Conservation (phyloP, 2,888 invertebrate species). For the Perizoma flavofasciatum region DNA sequence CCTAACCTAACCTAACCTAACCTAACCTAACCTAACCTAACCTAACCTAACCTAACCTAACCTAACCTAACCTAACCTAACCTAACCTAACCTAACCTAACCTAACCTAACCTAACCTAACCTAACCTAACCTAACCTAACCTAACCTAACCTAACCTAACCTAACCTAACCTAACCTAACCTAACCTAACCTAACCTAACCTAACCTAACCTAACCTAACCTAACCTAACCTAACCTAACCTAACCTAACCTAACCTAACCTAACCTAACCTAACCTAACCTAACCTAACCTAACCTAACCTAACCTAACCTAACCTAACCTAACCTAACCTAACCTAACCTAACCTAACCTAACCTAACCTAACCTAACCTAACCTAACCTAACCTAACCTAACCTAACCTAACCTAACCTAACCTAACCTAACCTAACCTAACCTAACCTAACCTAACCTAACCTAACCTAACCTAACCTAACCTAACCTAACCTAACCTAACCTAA, state of each 20-base stretch:
- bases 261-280: slow-evolving; percentile 38
- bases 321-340: slow-evolving; percentile 38
- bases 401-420: slow-evolving; percentile 33
- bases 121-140: slow-evolving; percentile 43
- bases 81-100: slow-evolving; percentile 41
- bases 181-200: slow-evolving; percentile 36
- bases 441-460: slow-evolving; percentile 31
- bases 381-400: slow-evolving; percentile 34
- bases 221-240: slow-evolving; percentile 38
- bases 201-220: slow-evolving; percentile 36
- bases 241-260: slow-evolving; percentile 39
- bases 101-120: slow-evolving; percentile 43
- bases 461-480: slow-evolving; percentile 31
- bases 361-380: slow-evolving; percentile 34
- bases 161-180: slow-evolving; percentile 38
- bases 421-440: slow-evolving; percentile 33
- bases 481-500: slow-evolving; percentile 31
- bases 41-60: slow-evolving; percentile 41
- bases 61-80: slow-evolving; percentile 42
- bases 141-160: slow-evolving; percentile 39
- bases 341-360: slow-evolving; percentile 33
- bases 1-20: slow-evolving; percentile 42
- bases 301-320: slow-evolving; percentile 40
- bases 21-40: slow-evolving; percentile 40
- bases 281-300: slow-evolving; percentile 39